Conservation (phyloP, 2,888 invertebrate genomes). For the Drepana falcataria region DNA sequence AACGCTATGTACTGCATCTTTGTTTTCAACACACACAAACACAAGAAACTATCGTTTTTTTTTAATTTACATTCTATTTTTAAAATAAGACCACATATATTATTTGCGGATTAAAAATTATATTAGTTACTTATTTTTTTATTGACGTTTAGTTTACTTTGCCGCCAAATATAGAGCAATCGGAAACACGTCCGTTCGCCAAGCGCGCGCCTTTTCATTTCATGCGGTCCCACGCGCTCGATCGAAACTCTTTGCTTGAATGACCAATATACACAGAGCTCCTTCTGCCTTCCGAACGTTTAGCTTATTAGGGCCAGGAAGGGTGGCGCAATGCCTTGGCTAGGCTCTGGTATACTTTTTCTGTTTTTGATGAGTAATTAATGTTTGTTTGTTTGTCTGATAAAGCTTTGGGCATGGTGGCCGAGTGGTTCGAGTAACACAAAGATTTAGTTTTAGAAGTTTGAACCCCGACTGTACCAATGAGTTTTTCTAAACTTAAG, state of each 20-base stretch:
- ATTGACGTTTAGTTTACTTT: conserved; percentile 6
- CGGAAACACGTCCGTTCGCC: conserved; percentile 44
- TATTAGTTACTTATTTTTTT: background rate
- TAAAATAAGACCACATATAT: conserved; percentile 8
- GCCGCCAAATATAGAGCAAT: conserved; percentile 18
- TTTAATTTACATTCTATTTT: background rate
- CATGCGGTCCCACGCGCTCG: conserved; percentile 23
- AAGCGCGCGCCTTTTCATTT: conserved; percentile 41
- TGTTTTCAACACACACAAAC: conserved; percentile 7
- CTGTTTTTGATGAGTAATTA: background rate
- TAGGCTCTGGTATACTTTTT: conserved; percentile 19
- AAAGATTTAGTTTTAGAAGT: too few species aligned
- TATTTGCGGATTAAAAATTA: too few species aligned
- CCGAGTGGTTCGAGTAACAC: too few species aligned
- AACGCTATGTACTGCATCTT: conserved; percentile 28
- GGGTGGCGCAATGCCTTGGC: conserved; percentile 18
- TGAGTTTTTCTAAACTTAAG: too few species aligned
- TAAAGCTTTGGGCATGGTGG: too few species aligned
- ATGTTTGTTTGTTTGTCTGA: background rate
- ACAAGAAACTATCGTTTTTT: background rate
- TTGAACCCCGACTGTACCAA: too few species aligned
- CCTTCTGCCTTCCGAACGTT: conserved; percentile 14
- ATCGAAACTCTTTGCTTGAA: conserved; percentile 43
- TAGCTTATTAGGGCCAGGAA: background rate
- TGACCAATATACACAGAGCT: conserved; percentile 31